Conservation (phyloP, 2,888 invertebrate species). For the Drosophila vallismaia region DNA sequence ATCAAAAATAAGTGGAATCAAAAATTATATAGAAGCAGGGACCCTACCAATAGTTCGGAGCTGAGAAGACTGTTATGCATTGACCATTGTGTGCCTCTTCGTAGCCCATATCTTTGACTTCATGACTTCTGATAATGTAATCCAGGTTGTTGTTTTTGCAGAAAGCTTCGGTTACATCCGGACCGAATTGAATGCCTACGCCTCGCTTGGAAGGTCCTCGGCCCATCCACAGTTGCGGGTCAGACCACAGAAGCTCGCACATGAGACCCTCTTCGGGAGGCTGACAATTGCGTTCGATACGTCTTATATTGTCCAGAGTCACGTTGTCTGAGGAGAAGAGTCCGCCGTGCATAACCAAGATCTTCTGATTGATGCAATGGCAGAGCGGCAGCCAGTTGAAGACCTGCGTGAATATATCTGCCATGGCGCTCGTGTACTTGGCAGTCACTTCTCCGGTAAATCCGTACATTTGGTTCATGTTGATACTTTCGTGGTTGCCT, state of each 20-base stretch:
- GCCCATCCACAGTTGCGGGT: conserved; percentile 96
- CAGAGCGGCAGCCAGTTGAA: conserved; percentile 98
- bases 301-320: conserved; percentile 95
- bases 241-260: conserved; percentile 99
- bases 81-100: conserved; percentile 97
- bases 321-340: conserved; percentile 97
- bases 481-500: conserved; percentile 99
- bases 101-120: conserved; percentile 98
- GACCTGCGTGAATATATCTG: conserved; percentile 98
- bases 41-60: conserved; percentile 98
- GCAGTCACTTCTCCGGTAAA: conserved; percentile 99
- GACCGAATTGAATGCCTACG: conserved; percentile 99
- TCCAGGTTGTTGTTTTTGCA: conserved; percentile 93
- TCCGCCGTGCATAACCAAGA: conserved; percentile 98
- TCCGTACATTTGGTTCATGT: conserved; percentile 99
- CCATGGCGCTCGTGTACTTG: conserved; percentile 97
- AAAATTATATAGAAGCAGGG: neutral
- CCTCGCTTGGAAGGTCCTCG: conserved; percentile 97
- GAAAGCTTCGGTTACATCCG: conserved; percentile 96
- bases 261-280: conserved; percentile 99
- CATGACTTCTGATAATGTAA: conserved; percentile 98
- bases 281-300: conserved; percentile 95
- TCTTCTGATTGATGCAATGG: conserved; percentile 94
- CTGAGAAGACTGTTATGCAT: conserved; percentile 99
- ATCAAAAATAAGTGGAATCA: neutral